Evolutionary conservation across 2,888 invertebrate genomes (phyloP), one percentile per base, ranked within the genome.

Genomic region (Tetramorium bicarinatum): DNA sequence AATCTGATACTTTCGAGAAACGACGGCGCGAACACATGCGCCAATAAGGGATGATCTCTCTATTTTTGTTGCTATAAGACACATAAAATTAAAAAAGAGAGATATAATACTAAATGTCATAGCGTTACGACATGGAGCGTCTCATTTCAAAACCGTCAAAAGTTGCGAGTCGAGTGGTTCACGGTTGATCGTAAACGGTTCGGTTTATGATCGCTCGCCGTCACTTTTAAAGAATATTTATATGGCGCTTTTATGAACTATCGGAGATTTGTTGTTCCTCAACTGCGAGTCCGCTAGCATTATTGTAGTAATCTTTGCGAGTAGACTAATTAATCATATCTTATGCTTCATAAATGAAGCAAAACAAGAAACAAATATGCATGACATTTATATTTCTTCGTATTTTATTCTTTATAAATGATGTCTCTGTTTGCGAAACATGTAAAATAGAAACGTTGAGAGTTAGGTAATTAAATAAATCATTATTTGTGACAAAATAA

Each of bases 151-250:
- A 83, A 54, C 8, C 52, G n/a, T 62, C 61, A 44, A 66, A 76
- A 41, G 56, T 66, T 13, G 11, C 41, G 41, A 82, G 29, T 34
- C 47, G 47, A 34, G 18, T 11, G 29, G 41, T 21, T 67, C 49
- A 21, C 18, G 64, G 41, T 59, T 44, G 82, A 82, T 84, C 82
- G 59, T 82, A 84, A 82, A 84, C 56, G 76, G 11, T 29, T 49
- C 38, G 15, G 18, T 84, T 84, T 82, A 82, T 38, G 62, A 4
- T 52, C 41, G 47, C 56, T 54, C 34, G 67, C 75, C 38, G 75
- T 76, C 80, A 67, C 21, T 61, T 74, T 71, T 67, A 49, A 84
- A 56, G 2, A 76, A 71, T 82, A 76, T 84, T 84, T 82, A 76
- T 82, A 82, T 11, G 49, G 18, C 49, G 38, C 38, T 13, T 83